Conservation (phyloP, 2,797 vertebrate species). For the Epinephelus awoara region DNA sequence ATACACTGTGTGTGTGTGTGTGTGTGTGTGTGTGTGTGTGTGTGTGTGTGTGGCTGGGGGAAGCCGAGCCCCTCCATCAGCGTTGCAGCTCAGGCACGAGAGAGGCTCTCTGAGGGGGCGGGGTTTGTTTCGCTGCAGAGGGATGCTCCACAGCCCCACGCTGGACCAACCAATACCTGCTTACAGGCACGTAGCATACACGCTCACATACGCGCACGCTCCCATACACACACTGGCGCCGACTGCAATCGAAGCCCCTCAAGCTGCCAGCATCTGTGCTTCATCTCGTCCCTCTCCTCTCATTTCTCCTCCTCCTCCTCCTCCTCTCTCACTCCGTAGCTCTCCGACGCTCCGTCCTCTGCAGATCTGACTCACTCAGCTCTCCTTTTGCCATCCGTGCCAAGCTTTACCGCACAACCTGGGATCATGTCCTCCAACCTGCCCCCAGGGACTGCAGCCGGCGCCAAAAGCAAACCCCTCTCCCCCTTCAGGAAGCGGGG, state of each 20-base stretch:
- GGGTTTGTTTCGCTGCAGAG: constrained; percentile 81
- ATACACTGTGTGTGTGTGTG: constrained; percentile 11
- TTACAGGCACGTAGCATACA: constrained; percentile 58
- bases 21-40: constrained; percentile 19
- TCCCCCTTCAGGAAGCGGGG: constrained; percentile 92
- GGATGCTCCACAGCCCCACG: constrained; percentile 71
- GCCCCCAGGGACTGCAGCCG: constrained; percentile 65
- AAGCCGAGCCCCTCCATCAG: constrained; percentile 50
- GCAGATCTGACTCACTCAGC: constrained; percentile 70
- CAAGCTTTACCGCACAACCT: constrained; percentile 48
- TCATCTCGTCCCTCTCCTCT: constrained; percentile 36
- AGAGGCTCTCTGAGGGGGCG: constrained; percentile 70
- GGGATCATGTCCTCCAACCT: constrained; percentile 85
- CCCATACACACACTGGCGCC: constrained; percentile 16
- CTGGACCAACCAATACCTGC: constrained; percentile 71
- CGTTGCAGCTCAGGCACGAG: constrained; percentile 63
- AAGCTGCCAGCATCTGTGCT: constrained; percentile 62
- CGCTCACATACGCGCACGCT: constrained; percentile 28
- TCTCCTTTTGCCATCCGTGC: constrained; percentile 30
- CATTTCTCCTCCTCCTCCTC: constrained; percentile 16
- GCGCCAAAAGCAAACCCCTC: constrained; percentile 81
- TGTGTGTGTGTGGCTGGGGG: constrained; percentile 40
- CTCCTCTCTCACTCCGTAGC: constrained; percentile 31
- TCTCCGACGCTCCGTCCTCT: constrained; percentile 44
- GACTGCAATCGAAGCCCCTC: constrained; percentile 68